Base-by-base conservation (phyloP, 2,797 vertebrate genomes). In the Echiichthys vipera region DNA sequence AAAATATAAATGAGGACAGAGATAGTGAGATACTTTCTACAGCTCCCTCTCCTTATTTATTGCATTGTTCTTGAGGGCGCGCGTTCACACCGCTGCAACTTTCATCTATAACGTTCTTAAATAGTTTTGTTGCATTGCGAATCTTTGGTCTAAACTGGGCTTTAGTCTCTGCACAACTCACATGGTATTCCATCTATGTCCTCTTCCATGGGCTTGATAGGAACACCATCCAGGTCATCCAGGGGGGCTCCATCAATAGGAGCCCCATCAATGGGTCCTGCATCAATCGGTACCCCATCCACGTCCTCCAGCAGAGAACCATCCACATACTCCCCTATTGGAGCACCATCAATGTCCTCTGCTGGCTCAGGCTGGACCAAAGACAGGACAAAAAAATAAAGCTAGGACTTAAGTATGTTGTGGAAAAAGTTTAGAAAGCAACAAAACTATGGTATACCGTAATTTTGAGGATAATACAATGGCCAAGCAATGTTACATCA, bases 181-280 rank as follows among this genome's bases (percentile, higher is more conserved):
- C 98, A 93, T 67, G 98, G 98, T 88, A 99, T 92, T 69, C 98
- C 98, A 86, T 99, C 98, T 20, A 99, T 94, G 87, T 99, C 97
- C 11, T 99, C 98, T 84, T 99, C 98, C 70, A 96, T 85, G 0
- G 92, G 91, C 78, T 97, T 98, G 85, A 99, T 98, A 34, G 98
- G 98, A 74, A 99, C 92, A 49, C 98, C 98, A 63, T 99, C 98
- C 3, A 99, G 92, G 80, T 99, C 98, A 65, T 99, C 98, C 43
- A 95, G 74, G 2, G 80, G 86, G 15, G 88, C 91, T 32, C 92
- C 91, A 53, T 98, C 96, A 39, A 98, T 96, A 25, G 95, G 95
- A 71, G 96, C 95, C 10, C 96, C 97, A 81, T 98, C 97, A 27
- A 98, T 88, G 49, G 92, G 93, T 76, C 95, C 96, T 32, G 94